phyloP scores from a whole-genome alignment of 2,888 invertebrate genomes.

The Protonemura montana region DNA sequence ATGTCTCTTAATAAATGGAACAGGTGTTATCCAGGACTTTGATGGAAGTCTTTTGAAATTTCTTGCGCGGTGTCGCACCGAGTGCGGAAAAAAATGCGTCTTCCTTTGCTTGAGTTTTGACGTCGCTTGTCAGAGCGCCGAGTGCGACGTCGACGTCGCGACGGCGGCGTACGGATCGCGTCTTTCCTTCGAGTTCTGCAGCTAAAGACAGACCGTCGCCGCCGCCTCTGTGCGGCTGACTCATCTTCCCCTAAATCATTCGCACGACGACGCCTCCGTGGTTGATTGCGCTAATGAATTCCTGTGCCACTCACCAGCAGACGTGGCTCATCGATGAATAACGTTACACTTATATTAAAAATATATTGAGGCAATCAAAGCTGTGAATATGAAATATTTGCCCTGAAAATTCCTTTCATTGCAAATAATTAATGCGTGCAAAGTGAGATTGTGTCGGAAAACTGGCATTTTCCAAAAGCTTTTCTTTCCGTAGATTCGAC shows the following conservation, averaged over 20 bases:
- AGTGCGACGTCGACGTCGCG: neutral
- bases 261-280: neutral
- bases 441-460: constrained; percentile 26
- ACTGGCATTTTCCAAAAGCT: neutral
- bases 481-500: neutral
- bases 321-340: constrained; percentile 22
- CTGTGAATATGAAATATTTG: constrained; percentile 15
- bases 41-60: constrained; percentile 12
- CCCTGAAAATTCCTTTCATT: constrained; percentile 32
- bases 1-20: neutral
- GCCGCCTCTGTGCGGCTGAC: neutral
- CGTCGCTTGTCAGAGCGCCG: neutral
- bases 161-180: neutral
- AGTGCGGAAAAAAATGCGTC: neutral
- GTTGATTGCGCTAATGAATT: neutral
- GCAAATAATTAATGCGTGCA: constrained; percentile 38
- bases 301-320: constrained; percentile 12
- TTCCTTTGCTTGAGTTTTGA: neutral
- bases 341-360: constrained; percentile 35
- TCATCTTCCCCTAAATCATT: neutral
- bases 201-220: neutral
- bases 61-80: neutral
- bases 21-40: neutral
- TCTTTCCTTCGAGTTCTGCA: neutral
- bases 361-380: constrained; percentile 17